phyloP scores from a whole-genome alignment of 2,888 invertebrate species.

The Lutraria lutraria region DNA sequence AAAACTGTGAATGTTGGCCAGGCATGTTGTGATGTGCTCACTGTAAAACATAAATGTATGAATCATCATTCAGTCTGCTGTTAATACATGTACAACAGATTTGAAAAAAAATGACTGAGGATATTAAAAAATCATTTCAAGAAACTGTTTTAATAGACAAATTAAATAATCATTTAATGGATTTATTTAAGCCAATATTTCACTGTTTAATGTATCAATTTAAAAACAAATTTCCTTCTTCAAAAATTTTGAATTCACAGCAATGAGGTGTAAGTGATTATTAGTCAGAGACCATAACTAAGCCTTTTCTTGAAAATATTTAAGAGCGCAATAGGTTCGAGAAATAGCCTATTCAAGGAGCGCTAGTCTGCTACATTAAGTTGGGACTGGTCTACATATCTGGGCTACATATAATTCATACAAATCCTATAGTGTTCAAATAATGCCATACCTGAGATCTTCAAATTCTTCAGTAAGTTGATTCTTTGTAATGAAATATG shows the following conservation, averaged over 20 bases:
- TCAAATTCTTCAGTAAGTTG: conserved; percentile 84
- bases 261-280: background rate
- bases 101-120: no score
- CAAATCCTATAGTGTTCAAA: no score
- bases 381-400: no score
- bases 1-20: conserved; percentile 86
- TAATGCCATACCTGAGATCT: conserved; percentile 78
- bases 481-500: conserved; percentile 84
- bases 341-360: no score
- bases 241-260: background rate
- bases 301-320: no score
- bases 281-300: background rate
- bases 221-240: no score
- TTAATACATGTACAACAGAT: no score
- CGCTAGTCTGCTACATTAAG: no score
- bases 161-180: background rate
- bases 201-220: no score
- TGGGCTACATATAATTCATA: no score
- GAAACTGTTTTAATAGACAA: background rate
- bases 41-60: conserved; percentile 71
- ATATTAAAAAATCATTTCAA: no score
- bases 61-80: background rate
- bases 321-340: no score
- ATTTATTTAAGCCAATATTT: background rate
- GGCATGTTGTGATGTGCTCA: conserved; percentile 82